phyloP scores from a whole-genome alignment of 2,113 vertebrate species.

The Malurus cyaneus region DNA sequence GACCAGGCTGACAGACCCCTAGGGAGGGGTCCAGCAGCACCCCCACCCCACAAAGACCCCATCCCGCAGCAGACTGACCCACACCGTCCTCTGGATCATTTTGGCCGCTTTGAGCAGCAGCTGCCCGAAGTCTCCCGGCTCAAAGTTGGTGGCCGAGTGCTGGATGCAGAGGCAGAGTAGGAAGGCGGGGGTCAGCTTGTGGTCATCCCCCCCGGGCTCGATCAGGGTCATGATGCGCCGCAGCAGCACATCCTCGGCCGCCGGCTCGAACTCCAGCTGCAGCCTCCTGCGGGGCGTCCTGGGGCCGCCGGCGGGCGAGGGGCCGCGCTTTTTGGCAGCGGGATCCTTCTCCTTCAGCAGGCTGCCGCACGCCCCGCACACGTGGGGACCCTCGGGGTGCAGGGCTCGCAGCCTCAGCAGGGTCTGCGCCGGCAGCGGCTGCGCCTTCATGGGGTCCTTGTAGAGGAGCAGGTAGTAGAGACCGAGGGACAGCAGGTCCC shows the following conservation, averaged over 20 bases:
- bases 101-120: constrained; percentile 88
- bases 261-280: constrained; percentile 86
- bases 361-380: constrained; percentile 83
- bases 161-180: constrained; percentile 93
- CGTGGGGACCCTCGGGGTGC: constrained; percentile 45
- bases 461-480: constrained; percentile 93
- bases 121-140: constrained; percentile 86
- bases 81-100: constrained; percentile 85
- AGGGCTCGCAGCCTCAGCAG: constrained; percentile 80
- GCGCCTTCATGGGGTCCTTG: constrained; percentile 87
- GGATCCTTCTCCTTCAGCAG: constrained; percentile 62
- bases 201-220: constrained; percentile 87
- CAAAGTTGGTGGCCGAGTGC: constrained; percentile 86
- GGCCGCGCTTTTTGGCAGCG: not conserved
- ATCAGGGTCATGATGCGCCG: constrained; percentile 86
- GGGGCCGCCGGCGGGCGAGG: not conserved
- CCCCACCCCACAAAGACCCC: not conserved
- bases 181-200: constrained; percentile 91
- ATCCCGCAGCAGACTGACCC: constrained; percentile 78
- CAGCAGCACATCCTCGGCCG: constrained; percentile 84
- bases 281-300: constrained; percentile 75
- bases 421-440: constrained; percentile 82
- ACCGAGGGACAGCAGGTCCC: constrained; percentile 92
- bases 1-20: not conserved
- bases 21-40: not conserved